Evolutionary conservation across 2,888 invertebrate genomes (phyloP), one percentile per base, ranked within the genome.

Genomic region (Synergus japonicus): DNA sequence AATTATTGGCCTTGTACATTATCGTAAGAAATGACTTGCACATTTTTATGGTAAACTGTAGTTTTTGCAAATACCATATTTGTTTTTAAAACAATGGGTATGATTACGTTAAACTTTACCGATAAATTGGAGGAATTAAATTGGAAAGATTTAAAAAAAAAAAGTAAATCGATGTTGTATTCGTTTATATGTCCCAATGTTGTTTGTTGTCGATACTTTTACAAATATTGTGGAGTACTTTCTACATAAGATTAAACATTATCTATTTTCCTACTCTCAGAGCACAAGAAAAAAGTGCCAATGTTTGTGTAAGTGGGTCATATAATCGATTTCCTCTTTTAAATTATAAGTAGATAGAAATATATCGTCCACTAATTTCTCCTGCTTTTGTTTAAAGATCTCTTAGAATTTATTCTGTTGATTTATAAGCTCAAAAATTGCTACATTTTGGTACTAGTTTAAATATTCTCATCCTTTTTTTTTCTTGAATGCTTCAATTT

Each of bases 221-320:
- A 29, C 73, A 73, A 73, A 49, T 69, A 69, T 49, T 73, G 73
- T 54, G n/a, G n/a, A 41, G 73, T 73, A 73, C 73, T 73, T 73
- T 73, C 37, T 54, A 54, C 54, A 37, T 54, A 54, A 49, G 22
- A 69, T 49, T 69, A 69, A 69, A 69, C 18, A 73, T 41, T 37
- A 37, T 37, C 37, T 54, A 73, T 73, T 54, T 54, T 54, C 15
- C 37, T 73, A 29, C 46, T 69, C 67, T 49, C 54, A 73, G 54
- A 54, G 54, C 73, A 73, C 22, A 49, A 4, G 10, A n/a, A 41
- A 41, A 54, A 73, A 73, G 73, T 73, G 73, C 73, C 73, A 73
- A 73, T 73, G 41, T 73, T 49, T 46, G 63, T 63, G 63, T 63
- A 63, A 22, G 29, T 63, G 63, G 63, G 63, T 63, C 29, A 29